These are phyloP conservation scores for Plagiodera versicolora DNA, from an alignment of 2,888 invertebrate genomes.

Conservation along the genomic window DNA sequence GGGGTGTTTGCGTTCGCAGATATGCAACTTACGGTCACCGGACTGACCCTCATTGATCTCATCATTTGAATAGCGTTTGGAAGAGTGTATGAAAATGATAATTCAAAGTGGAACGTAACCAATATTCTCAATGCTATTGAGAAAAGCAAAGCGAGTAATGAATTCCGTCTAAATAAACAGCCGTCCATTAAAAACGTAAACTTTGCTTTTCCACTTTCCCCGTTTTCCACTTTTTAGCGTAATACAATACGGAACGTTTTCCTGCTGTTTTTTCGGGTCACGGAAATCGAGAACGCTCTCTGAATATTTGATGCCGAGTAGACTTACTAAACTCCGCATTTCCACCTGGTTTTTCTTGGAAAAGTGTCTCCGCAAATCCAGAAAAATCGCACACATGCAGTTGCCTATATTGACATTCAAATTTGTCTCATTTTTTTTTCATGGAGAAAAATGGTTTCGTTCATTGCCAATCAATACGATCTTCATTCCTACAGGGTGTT, in stretches of 20 bases:
- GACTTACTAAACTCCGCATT: not conserved
- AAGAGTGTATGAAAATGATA: no score
- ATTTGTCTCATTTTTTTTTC: no score
- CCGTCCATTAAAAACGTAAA: not conserved
- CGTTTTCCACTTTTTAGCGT: not conserved
- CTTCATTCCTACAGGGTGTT: no score
- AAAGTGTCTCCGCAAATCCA: not conserved
- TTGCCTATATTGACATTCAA: no score
- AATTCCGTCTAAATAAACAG: not conserved
- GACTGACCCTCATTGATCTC: no score
- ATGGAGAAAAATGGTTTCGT: no score
- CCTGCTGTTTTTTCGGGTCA: not conserved
- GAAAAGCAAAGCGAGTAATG: not conserved
- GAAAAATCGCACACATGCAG: not conserved
- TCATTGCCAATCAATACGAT: no score
- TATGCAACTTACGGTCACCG: no score
- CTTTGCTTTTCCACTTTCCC: not conserved
- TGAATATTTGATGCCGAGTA: not conserved
- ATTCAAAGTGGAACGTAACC: no score
- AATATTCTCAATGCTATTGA: not conserved
- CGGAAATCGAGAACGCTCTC: not conserved
- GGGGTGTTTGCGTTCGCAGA: no score
- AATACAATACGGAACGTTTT: not conserved
- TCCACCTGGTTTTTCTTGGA: not conserved
- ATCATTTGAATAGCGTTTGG: not conserved